phyloP scores from a whole-genome alignment of 2,797 vertebrate genomes.

The Scarus forsteni region DNA sequence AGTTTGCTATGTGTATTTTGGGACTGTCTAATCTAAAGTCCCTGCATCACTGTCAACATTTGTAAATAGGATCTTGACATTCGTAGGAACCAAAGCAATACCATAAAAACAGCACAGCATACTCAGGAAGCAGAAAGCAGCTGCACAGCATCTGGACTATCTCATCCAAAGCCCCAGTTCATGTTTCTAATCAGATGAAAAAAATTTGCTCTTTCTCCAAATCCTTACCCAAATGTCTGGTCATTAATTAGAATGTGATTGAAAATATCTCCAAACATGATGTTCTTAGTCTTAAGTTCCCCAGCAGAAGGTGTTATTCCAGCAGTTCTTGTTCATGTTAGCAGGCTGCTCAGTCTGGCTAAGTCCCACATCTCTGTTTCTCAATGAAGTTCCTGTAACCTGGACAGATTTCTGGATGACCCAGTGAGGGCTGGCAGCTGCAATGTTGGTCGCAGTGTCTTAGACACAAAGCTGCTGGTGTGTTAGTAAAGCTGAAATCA shows the following conservation, averaged over 20 bases:
- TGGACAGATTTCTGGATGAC: conserved; percentile 23
- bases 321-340: conserved; percentile 61
- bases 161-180: conserved; percentile 32
- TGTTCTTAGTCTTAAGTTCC: conserved; percentile 24
- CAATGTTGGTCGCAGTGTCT: conserved; percentile 73
- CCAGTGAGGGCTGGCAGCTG: conserved; percentile 67
- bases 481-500: too few species aligned
- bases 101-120: neutral
- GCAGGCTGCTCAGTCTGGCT: conserved; percentile 61
- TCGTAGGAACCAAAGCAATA: too few species aligned
- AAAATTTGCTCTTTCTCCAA: conserved; percentile 45
- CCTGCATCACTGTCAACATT: too few species aligned
- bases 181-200: conserved; percentile 53
- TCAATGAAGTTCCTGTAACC: conserved; percentile 24
- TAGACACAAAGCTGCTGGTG: neutral
- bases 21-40: too few species aligned
- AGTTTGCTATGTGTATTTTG: too few species aligned
- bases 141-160: conserved; percentile 43
- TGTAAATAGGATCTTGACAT: too few species aligned
- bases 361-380: conserved; percentile 28
- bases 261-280: conserved; percentile 45
- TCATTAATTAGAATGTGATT: neutral
- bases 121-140: conserved; percentile 21
- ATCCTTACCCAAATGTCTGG: conserved; percentile 38
- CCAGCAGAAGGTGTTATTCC: conserved; percentile 35